Percentiles rank a stretch among this genome's conserved stretches.
phyloP scores from a whole-genome alignment of 2,888 invertebrate genomes.

The Selenia dentaria region DNA sequence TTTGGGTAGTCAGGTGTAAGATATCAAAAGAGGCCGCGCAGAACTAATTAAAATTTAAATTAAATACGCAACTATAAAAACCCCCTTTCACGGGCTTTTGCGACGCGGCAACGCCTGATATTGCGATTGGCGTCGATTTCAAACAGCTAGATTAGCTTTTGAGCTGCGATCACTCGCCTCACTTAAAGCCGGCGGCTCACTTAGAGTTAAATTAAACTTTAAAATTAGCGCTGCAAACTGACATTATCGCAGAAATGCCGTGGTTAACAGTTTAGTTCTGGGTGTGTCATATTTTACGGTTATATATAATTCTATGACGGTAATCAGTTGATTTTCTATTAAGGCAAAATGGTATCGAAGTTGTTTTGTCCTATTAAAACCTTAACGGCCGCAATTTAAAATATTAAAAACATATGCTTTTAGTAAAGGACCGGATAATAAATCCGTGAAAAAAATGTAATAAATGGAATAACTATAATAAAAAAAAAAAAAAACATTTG shows the following conservation, averaged over 20 bases:
- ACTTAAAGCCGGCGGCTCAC: conserved; percentile 4
- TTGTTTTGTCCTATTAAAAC: too few species aligned
- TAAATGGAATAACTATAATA: too few species aligned
- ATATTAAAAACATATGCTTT: too few species aligned
- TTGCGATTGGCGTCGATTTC: background rate
- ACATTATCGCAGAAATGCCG: background rate
- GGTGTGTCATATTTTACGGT: too few species aligned
- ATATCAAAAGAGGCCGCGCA: conserved; percentile 33
- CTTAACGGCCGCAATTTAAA: too few species aligned
- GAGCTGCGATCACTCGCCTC: background rate
- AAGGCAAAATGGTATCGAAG: too few species aligned
- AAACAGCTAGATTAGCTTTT: background rate
- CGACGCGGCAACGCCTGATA: background rate
- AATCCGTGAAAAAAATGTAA: too few species aligned
- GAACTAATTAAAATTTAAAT: conserved; percentile 51
- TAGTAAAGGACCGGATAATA: too few species aligned
- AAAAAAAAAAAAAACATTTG: too few species aligned
- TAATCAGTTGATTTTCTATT: too few species aligned
- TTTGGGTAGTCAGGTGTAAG: conserved; percentile 30
- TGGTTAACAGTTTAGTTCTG: too few species aligned
- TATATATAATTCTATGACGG: too few species aligned
- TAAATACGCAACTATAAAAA: conserved; percentile 31
- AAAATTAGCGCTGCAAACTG: background rate
- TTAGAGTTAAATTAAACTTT: background rate
- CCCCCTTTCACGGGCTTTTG: conserved; percentile 1